Evolutionary conservation across 1,140 invertebrate genomes (phyloP).

Genomic region (Philotrypesis tridentata): DNA sequence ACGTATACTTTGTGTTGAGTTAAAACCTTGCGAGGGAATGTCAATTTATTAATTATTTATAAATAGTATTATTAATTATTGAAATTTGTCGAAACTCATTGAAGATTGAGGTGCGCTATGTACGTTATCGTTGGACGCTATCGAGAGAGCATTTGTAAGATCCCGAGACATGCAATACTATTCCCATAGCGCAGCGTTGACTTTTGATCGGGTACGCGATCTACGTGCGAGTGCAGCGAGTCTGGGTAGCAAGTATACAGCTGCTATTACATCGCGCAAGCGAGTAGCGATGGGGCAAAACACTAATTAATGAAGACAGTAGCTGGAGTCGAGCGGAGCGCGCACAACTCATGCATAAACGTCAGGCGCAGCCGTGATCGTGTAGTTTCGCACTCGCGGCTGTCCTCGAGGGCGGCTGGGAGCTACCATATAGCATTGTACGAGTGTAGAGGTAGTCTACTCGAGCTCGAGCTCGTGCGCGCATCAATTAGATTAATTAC

Average conservation of each 20-base stretch:
- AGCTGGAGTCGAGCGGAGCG: slow-evolving; percentile 35
- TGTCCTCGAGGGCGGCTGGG: slow-evolving; percentile 38
- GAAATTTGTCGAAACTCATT: no score
- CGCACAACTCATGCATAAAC: slow-evolving; percentile 57
- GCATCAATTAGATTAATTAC: slow-evolving; percentile 62
- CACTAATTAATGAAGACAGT: slow-evolving; percentile 58
- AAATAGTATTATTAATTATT: background rate
- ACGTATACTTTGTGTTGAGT: no score
- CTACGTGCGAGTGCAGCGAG: no score
- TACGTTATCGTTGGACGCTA: no score
- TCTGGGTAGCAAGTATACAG: no score
- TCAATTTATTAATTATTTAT: background rate
- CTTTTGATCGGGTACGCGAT: background rate
- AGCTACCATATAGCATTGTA: background rate
- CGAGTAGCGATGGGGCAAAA: background rate
- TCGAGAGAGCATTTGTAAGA: no score
- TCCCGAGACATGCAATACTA: no score
- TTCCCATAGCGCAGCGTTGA: no score
- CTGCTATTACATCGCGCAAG: background rate
- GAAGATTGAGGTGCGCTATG: no score
- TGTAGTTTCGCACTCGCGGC: slow-evolving; percentile 47
- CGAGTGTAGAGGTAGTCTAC: background rate
- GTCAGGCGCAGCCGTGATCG: slow-evolving; percentile 54
- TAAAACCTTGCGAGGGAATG: background rate
- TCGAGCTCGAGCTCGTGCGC: background rate